Evolutionary conservation across 53 echinoderm and acorn worm genomes (phyloP).

Genomic region (Paelopatides confundens): DNA sequence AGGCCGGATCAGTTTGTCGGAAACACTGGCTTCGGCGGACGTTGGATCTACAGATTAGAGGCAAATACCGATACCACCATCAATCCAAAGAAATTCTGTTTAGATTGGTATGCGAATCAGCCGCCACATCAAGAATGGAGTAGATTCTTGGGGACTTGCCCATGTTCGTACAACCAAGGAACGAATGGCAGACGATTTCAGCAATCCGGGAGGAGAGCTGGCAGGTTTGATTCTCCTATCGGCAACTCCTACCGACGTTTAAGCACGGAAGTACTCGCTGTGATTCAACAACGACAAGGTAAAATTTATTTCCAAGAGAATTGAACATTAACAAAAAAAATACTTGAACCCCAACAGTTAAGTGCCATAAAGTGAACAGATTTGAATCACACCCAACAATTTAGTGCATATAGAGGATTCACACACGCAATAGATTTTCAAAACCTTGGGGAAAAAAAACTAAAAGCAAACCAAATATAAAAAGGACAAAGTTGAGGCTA

Average conservation of each 20-base stretch:
- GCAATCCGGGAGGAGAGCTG: neutral
- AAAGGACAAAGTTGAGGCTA: too few relatives aligned
- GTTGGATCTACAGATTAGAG: constrained; percentile 90
- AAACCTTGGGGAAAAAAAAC: too few relatives aligned
- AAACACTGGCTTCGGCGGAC: constrained; percentile 72
- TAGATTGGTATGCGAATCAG: constrained; percentile 80
- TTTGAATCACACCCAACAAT: too few relatives aligned
- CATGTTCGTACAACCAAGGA: constrained; percentile 81
- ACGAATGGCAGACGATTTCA: constrained; percentile 44
- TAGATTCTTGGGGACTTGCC: constrained; percentile 81
- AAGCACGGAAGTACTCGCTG: neutral
- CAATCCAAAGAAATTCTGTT: constrained; percentile 78
- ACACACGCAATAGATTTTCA: too few relatives aligned
- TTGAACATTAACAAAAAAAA: too few relatives aligned
- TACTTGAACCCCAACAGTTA: too few relatives aligned
- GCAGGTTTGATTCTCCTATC: neutral
- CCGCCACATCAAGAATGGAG: constrained; percentile 78
- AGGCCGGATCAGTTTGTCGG: constrained; percentile 78
- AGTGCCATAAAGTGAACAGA: too few relatives aligned
- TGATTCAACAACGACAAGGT: neutral
- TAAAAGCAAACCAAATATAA: too few relatives aligned
- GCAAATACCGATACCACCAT: constrained; percentile 66
- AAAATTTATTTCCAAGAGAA: neutral
- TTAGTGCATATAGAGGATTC: too few relatives aligned
- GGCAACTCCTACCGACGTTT: neutral